These are phyloP conservation scores for Drosophila neutralis DNA, from an alignment of 2,888 invertebrate species.

Conservation along the genomic window DNA sequence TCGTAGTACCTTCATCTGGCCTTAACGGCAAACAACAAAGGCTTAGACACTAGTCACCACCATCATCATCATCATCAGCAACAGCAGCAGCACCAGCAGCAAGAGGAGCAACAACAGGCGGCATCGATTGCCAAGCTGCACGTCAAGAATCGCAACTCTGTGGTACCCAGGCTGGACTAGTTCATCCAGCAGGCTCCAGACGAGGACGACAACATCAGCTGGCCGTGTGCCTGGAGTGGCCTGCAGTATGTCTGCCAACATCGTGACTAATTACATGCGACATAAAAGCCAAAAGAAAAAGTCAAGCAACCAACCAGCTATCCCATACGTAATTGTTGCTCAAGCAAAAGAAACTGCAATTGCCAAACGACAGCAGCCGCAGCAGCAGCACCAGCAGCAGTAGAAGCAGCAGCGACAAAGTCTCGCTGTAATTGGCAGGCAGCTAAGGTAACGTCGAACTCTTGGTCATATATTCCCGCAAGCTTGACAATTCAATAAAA, in stretches of 20 bases:
- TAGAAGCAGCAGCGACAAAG: slow-evolving; percentile 42
- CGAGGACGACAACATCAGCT: slow-evolving; percentile 42
- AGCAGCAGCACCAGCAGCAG: slow-evolving; percentile 29
- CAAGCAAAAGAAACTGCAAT: slow-evolving; percentile 56
- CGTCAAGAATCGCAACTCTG: slow-evolving; percentile 26
- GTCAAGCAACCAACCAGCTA: slow-evolving; percentile 26
- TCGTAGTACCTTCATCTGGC: slow-evolving; percentile 33
- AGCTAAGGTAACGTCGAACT: slow-evolving; percentile 35
- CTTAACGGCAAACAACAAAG: slow-evolving; percentile 76
- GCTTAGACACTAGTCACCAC: slow-evolving; percentile 16
- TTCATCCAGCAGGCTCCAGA: slow-evolving; percentile 9
- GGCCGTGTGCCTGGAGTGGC: slow-evolving; percentile 51
- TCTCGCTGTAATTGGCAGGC: slow-evolving; percentile 66
- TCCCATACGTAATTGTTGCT: slow-evolving; percentile 72
- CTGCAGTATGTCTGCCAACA: slow-evolving; percentile 75
- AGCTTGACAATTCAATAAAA: slow-evolving; percentile 75
- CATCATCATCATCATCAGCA: neutral
- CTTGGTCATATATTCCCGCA: slow-evolving; percentile 45
- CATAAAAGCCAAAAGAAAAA: slow-evolving; percentile 68
- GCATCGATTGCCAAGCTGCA: slow-evolving; percentile 52
- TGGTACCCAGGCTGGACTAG: slow-evolving; percentile 21
- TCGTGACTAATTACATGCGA: slow-evolving; percentile 81
- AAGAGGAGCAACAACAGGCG: slow-evolving; percentile 14
- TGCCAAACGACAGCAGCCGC: slow-evolving; percentile 49
- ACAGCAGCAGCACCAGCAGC: neutral